Evolutionary conservation across 1,140 invertebrate species (phyloP), one percentile per base, ranked within the genome.

Genomic region (Archivesica marissinica): DNA sequence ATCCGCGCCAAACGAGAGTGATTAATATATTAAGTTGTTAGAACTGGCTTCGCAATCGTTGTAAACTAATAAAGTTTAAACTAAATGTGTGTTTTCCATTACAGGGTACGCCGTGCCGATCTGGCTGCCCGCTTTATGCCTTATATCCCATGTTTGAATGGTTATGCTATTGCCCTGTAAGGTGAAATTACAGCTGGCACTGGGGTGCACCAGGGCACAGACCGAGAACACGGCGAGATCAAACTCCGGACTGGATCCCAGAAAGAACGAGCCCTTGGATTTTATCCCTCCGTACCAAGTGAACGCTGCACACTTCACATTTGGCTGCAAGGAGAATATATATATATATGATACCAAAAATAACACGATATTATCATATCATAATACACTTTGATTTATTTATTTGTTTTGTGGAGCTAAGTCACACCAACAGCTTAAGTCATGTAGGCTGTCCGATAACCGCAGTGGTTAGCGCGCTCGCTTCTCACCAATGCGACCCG

Each of bases 201-300:
- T 68, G 9, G 85, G 85, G 56, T 85, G 54, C 56, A 72, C 52
- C 23, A 89, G 52, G 23, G 66, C 72, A 50, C 89, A 89, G 30
- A 98, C 95, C 0, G 97, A 97, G 90, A 98, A 98, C 1, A 98
- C 93, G 15, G 97, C 96, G 94, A 98, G 95, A 94, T 98, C 97
- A 76, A 98, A 94, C 94, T 98, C 98, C 0, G 97, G 98, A 59
- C 97, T 97, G 1, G 97, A 97, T 35, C 97, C 97, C 82, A 98
- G 95, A 88, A 98, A 97, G 94, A 98, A 95, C 1, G 96, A 95
- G 33, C 96, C 96, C 0, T 97, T 96, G 0, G 96, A 96, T 92
- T 98, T 98, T 77, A 96, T 95, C 1, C 96, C 93, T 0, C 95
- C 95, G 91, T 96, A 95, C 94, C 97, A 97, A 47, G 95, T 95